Evolutionary conservation across 2,113 vertebrate genomes (phyloP).

Genomic region (Lathamus discolor): DNA sequence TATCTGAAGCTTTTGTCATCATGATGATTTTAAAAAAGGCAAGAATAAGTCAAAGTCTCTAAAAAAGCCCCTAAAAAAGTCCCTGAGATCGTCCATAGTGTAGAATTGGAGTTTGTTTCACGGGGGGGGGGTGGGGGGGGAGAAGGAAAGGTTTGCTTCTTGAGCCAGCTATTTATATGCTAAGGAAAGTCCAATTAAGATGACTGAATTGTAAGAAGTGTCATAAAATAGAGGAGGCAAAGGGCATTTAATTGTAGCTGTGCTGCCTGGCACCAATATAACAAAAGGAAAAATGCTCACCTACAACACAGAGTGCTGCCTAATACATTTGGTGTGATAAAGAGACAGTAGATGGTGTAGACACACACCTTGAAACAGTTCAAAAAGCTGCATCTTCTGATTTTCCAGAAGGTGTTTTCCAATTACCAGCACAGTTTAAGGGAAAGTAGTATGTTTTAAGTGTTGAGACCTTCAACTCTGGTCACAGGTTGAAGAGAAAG

Average conservation of each 20-base stretch:
- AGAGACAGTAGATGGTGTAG: constrained; percentile 2
- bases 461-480: constrained; percentile 23
- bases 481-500: constrained; percentile 36
- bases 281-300: constrained; percentile 31
- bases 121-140: neutral
- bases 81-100: neutral
- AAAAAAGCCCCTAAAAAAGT: neutral
- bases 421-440: constrained; percentile 20
- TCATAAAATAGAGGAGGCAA: constrained; percentile 28
- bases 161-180: neutral
- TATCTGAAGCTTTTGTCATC: neutral
- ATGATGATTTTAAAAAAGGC: neutral
- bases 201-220: constrained; percentile 25
- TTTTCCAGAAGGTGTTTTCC: constrained; percentile 12
- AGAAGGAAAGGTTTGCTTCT: neutral
- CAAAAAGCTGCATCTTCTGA: neutral
- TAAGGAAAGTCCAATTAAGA: constrained; percentile 44
- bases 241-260: constrained; percentile 51
- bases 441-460: neutral
- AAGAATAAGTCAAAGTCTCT: neutral
- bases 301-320: neutral
- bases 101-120: neutral
- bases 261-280: neutral
- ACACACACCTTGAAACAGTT: neutral
- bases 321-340: neutral